A percentile compares a stretch with the other conserved stretches of the same genome.
Conservation (phyloP, 2,888 invertebrate species). For the Drosophila infuscata region DNA sequence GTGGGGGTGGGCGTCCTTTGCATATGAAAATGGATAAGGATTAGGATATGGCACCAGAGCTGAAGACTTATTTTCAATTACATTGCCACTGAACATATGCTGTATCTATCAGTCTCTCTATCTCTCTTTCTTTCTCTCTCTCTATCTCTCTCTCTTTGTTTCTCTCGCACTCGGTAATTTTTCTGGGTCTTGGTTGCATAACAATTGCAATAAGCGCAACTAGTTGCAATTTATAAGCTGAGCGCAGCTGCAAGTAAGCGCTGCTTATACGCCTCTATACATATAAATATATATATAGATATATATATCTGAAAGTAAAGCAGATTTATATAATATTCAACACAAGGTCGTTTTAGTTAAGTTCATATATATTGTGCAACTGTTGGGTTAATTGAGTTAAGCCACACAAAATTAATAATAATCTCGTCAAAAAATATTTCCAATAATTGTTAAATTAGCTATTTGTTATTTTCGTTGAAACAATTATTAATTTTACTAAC, state of each 20-base stretch:
- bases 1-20: neutral
- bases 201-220: constrained; percentile 36
- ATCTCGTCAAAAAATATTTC: neutral
- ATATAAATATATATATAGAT: constrained; percentile 2
- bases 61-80: constrained; percentile 74
- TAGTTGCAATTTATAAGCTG: constrained; percentile 37
- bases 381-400: neutral
- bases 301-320: constrained; percentile 7
- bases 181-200: constrained; percentile 15
- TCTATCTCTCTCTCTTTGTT: neutral
- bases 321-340: constrained; percentile 20
- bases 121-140: neutral
- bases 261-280: neutral
- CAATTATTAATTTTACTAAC: neutral
- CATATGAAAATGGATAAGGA: constrained; percentile 34
- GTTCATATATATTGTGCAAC: neutral
- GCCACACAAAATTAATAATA: neutral
- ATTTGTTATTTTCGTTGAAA: neutral
- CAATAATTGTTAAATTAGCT: neutral
- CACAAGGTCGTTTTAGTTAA: constrained; percentile 3
- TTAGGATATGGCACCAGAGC: constrained; percentile 26
- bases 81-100: constrained; percentile 58
- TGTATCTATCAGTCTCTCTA: neutral
- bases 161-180: neutral
- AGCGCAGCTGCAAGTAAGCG: constrained; percentile 27